phyloP scores from a whole-genome alignment of 2,797 vertebrate species.

The Eremophila alpestris region DNA sequence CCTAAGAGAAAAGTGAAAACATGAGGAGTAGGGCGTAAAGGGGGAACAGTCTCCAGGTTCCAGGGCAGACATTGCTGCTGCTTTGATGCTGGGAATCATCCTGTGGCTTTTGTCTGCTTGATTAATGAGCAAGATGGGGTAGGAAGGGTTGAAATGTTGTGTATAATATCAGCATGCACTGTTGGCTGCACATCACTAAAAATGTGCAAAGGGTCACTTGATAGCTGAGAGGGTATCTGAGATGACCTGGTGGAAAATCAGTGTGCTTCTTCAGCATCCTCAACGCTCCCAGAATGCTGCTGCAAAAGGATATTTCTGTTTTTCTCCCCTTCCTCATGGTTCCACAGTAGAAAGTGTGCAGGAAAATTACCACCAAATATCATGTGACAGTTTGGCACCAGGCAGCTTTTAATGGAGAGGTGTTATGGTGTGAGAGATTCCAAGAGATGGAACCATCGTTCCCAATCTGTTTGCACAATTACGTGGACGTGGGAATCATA shows the following conservation, averaged over 20 bases:
- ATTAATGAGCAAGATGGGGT: background rate
- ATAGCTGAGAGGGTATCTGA: background rate
- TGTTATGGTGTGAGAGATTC: background rate
- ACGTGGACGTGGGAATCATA: background rate
- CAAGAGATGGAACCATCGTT: background rate
- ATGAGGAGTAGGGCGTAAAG: background rate
- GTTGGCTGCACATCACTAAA: background rate
- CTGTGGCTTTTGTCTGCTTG: background rate
- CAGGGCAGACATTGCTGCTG: background rate
- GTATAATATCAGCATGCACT: accelerated
- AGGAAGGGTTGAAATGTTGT: background rate
- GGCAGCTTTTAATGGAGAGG: background rate
- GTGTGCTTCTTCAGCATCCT: background rate
- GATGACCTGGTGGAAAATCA: background rate
- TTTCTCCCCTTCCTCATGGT: accelerated
- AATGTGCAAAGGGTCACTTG: background rate
- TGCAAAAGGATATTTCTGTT: background rate
- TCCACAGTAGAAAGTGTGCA: background rate
- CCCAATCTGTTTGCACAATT: background rate
- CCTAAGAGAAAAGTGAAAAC: background rate
- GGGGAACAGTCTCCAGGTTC: background rate
- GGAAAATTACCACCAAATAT: background rate
- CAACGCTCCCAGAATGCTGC: background rate
- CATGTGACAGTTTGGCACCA: background rate
- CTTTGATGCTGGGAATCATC: background rate